Base-by-base conservation (phyloP, 1,140 invertebrate genomes). In the Drosophila guanche region DNA sequence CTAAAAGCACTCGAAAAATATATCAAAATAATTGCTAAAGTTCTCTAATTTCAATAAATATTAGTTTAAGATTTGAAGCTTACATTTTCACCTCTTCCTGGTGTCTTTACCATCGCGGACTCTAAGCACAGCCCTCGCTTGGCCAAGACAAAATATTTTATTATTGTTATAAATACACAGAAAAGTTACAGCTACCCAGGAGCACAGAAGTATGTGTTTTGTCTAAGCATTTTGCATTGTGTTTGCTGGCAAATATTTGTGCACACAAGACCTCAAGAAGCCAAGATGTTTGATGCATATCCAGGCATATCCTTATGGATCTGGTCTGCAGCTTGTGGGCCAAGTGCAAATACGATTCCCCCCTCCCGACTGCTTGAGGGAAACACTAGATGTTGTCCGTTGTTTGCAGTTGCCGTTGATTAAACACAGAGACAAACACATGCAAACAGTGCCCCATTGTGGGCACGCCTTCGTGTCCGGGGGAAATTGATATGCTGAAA, bases 401-500 rank as follows among this genome's bases (percentile, higher is more conserved):
- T 85, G 80, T 86, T 85, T 86, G 74, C 80, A 74, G 59, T 85
- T 50, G 76, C 69, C 77, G 73, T 85, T 85, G 76, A 85, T 84
- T 89, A 89, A 89, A 85, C 84, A 84, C 60, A 89, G 68, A 89
- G 57, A 83, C 0, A 56, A 65, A 60, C 52, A 0, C 27, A 2
- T 29, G 5, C 27, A 29, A 29, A 33, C 29, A 33, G 29, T 46
- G 33, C 37, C 59, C 59, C 48, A n/a, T 14, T 37, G 25, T 48
- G 14, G 37, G 37, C 14, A 10, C 47, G 55, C 16, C 29, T 12
- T 12, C 45, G 14, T 25, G 8, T 29, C 23, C 42, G 7, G 29
- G 23, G 60, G 83, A 88, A 86, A 86, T 81, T 79, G 83, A 88
- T 88, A 88, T 83, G 71, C 78, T 83, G 83, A 88, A 88, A 88